phyloP scores from a whole-genome alignment of 2,113 vertebrate genomes.

The Glaucomys volans region DNA sequence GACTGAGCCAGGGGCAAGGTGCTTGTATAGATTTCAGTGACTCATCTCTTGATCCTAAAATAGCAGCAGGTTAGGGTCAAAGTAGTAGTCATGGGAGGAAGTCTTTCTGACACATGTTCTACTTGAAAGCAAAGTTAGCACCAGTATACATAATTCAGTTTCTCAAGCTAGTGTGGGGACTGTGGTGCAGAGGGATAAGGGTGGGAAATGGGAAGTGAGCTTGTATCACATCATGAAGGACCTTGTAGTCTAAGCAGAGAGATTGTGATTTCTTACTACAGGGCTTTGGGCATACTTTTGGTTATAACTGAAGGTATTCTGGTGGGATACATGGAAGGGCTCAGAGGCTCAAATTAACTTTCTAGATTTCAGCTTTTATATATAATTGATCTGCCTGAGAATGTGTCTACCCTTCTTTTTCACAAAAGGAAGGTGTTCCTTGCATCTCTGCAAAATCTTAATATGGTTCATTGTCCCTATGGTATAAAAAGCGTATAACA shows the following conservation, averaged over 20 bases:
- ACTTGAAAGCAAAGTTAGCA: slow-evolving; percentile 11
- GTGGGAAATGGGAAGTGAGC: neutral
- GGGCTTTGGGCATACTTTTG: neutral
- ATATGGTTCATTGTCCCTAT: neutral
- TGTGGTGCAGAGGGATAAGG: too few relatives aligned
- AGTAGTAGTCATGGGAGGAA: slow-evolving; percentile 56
- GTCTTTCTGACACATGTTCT: slow-evolving; percentile 59
- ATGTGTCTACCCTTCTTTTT: neutral
- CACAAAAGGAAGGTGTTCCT: neutral
- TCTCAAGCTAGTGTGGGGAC: neutral
- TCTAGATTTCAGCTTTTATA: neutral
- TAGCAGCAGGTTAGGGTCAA: slow-evolving; percentile 63
- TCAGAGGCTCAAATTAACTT: neutral
- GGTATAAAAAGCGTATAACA: neutral
- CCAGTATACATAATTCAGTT: neutral
- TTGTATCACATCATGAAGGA: neutral
- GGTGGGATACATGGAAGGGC: neutral
- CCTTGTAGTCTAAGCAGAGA: neutral
- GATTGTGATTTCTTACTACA: neutral
- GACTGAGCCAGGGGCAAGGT: slow-evolving; percentile 51
- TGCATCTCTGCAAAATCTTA: neutral
- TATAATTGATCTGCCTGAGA: neutral
- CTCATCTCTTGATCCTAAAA: slow-evolving; percentile 70
- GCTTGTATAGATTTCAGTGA: slow-evolving; percentile 75
- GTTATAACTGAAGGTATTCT: neutral